Percentiles rank a stretch among this genome's conserved stretches.
Conservation (phyloP, 2,113 vertebrate genomes). For the Brachionichthys hirsutus region DNA sequence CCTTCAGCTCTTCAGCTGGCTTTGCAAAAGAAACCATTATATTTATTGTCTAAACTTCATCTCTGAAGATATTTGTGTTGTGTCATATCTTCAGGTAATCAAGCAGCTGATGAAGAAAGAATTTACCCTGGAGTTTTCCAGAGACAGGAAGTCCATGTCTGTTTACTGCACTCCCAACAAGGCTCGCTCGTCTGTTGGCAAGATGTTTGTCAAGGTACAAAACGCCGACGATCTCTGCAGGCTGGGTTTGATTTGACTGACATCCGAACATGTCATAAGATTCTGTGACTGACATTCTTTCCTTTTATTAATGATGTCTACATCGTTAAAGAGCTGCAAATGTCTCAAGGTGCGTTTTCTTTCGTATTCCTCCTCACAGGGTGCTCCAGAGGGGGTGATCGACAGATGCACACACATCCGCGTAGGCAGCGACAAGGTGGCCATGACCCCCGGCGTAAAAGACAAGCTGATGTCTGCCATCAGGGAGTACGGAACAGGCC, state of each 20-base stretch:
- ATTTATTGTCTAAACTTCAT: neutral
- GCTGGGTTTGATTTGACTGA: too few relatives aligned
- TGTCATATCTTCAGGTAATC: slow-evolving; percentile 80
- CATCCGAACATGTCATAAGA: too few relatives aligned
- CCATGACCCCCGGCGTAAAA: slow-evolving; percentile 87
- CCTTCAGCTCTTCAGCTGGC: neutral
- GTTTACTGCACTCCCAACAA: slow-evolving; percentile 97
- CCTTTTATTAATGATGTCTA: too few relatives aligned
- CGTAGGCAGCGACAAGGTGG: slow-evolving; percentile 86
- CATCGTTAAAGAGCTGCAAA: too few relatives aligned
- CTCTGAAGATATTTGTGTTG: too few relatives aligned
- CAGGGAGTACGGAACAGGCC: slow-evolving; percentile 92
- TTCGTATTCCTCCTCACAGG: slow-evolving; percentile 69
- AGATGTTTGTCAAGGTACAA: slow-evolving; percentile 96
- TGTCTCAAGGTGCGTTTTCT: neutral
- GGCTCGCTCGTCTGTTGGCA: slow-evolving; percentile 87
- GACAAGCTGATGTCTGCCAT: slow-evolving; percentile 94
- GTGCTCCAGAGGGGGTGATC: slow-evolving; percentile 95
- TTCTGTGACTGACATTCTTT: too few relatives aligned
- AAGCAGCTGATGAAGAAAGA: slow-evolving; percentile 95
- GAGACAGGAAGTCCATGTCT: slow-evolving; percentile 98
- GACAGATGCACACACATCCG: slow-evolving; percentile 94
- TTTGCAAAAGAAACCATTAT: neutral
- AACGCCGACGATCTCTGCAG: too few relatives aligned
- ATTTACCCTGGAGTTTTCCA: slow-evolving; percentile 90